phyloP scores from a whole-genome alignment of 1,140 invertebrate species.

The Lepidurus couesii region DNA sequence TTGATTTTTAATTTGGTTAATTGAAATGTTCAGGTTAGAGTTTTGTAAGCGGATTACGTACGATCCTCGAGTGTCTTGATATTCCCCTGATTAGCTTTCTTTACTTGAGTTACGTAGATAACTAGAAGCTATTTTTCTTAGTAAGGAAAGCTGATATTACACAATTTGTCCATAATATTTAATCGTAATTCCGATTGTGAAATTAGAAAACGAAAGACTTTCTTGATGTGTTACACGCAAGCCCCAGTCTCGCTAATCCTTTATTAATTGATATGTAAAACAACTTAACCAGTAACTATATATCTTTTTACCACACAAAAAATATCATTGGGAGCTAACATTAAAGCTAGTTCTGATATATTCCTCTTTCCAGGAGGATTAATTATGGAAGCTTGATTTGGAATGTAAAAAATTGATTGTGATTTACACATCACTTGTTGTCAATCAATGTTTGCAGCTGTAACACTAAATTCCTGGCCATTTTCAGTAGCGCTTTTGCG shows the following conservation, averaged over 20 bases:
- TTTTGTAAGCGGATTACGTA: too few relatives aligned
- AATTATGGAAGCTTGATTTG: constrained; percentile 4
- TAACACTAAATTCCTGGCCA: constrained; percentile 74
- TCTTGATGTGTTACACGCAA: neutral
- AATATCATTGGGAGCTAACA: constrained; percentile 16
- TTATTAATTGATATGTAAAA: constrained; percentile 17
- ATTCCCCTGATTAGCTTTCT: too few relatives aligned
- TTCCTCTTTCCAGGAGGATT: constrained; percentile 1
- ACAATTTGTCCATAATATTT: too few relatives aligned
- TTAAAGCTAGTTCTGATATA: constrained; percentile 16
- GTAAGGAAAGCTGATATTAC: too few relatives aligned
- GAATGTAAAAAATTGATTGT: constrained; percentile 31
- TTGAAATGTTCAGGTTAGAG: too few relatives aligned
- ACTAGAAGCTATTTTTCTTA: too few relatives aligned
- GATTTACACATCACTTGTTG: constrained; percentile 59
- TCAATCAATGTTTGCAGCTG: constrained; percentile 85
- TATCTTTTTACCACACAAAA: neutral
- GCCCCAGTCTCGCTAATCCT: neutral
- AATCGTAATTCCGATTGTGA: too few relatives aligned
- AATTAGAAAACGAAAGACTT: too few relatives aligned
- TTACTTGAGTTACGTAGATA: too few relatives aligned
- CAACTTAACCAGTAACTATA: neutral
- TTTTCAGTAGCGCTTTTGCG: constrained; percentile 67
- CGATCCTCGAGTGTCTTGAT: too few relatives aligned
- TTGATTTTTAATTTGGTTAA: too few relatives aligned